Conservation (phyloP, 2,113 vertebrate genomes). For the Gyps fulvus region DNA sequence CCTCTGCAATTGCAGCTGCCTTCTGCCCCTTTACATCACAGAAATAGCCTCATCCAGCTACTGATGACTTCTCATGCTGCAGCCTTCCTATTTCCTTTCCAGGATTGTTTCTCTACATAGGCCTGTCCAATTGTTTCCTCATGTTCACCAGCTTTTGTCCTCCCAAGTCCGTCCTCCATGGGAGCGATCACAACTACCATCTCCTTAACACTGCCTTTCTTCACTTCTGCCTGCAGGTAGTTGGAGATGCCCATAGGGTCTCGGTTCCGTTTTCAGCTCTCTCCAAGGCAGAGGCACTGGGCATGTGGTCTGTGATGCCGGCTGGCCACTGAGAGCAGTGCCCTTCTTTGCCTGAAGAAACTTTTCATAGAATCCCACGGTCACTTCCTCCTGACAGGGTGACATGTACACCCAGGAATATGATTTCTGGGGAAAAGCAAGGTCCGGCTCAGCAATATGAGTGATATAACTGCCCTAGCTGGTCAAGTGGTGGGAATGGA, state of each 20-base stretch:
- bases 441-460: not conserved
- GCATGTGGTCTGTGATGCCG: fast-evolving
- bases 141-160: not conserved
- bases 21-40: not conserved
- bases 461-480: not conserved
- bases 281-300: not conserved
- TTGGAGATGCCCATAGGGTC: not conserved
- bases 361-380: not conserved
- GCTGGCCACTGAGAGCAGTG: not conserved
- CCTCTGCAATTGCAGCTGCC: not conserved
- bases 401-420: not conserved
- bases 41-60: not conserved
- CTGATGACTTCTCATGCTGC: not conserved
- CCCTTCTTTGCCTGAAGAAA: not conserved
- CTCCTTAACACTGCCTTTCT: not conserved
- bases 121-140: not conserved
- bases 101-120: not conserved
- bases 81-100: not conserved
- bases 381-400: not conserved
- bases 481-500: not conserved
- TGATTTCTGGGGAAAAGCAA: not conserved
- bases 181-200: not conserved
- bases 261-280: not conserved
- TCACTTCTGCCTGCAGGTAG: not conserved
- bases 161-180: not conserved